Evolutionary conservation across 2,888 invertebrate genomes (phyloP), one percentile per base, ranked within the genome.

Genomic region (Augiades crinisus): DNA sequence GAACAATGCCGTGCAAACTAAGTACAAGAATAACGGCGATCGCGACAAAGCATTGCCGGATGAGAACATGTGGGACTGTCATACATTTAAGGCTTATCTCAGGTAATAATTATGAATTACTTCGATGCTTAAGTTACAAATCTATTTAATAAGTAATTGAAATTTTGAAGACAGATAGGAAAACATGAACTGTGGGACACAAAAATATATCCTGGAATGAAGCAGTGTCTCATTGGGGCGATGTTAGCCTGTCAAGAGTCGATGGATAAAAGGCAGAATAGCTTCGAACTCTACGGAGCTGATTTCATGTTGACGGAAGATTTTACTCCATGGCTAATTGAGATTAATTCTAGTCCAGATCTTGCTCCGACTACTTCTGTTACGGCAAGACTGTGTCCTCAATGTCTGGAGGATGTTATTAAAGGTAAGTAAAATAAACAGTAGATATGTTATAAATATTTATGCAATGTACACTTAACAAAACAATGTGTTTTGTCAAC

Each of bases 31-130:
- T 65, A 91, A 78, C 52, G 90, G 90, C 1, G 92, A 94, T 54
- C 87, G 95, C 56, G 93, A 96, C 78, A 91, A 94, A 70, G 91
- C 93, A 1, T 81, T 98, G 47, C 98, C 98, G 0, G 91, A 92
- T 47, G 97, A 98, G 71, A 98, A 98, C 73, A 98, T 98, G 98
- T 98, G 98, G 98, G 96, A 97, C 64, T 94, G 94, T 72, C 91
- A 95, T 71, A 92, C 95, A 53, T 94, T 98, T 79, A 93, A 95
- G 84, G 82, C 90, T 40, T 93, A 92, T 68, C 84, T 94, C 43
- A 92, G 90, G 93, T 93, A 89, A n/a, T n/a, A n/a, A 83, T 70
- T 63, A 56, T 61, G 47, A 44, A 14, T 27, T 33, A 33, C 13
- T n/a, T 30, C 12, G n/a, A 24, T 8, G 36, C 24, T 17, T 2